Evolutionary conservation across 1,140 invertebrate genomes (phyloP).

Genomic region (Manduca sexta): DNA sequence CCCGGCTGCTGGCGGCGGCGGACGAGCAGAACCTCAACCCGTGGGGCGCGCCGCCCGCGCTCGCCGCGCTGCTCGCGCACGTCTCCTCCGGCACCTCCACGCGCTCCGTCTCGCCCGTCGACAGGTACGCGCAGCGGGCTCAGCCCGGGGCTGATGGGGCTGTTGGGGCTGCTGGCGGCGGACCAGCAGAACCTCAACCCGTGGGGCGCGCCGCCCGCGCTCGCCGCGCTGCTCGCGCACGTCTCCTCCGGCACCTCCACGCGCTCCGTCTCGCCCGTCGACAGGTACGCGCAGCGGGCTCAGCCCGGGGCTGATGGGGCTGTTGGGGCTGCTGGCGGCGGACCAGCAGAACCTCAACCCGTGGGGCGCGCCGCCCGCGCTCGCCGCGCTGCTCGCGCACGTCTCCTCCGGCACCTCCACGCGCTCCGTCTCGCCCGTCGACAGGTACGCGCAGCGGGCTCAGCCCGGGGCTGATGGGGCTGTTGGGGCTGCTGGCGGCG

Average conservation of each 20-base stretch:
- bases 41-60: constrained; percentile 40
- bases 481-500: constrained; percentile 10
- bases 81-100: constrained; percentile 66
- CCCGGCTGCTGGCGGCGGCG: constrained; percentile 10
- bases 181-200: constrained; percentile 45
- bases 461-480: too few relatives aligned
- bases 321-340: constrained; percentile 10
- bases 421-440: constrained; percentile 64
- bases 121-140: constrained; percentile 45
- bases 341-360: constrained; percentile 45
- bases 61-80: constrained; percentile 44
- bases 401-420: constrained; percentile 66
- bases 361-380: constrained; percentile 40
- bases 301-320: too few relatives aligned
- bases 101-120: constrained; percentile 64
- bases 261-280: constrained; percentile 64
- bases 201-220: constrained; percentile 40
- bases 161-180: constrained; percentile 10
- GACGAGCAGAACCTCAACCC: constrained; percentile 46
- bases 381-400: constrained; percentile 44
- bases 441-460: constrained; percentile 45
- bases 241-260: constrained; percentile 66
- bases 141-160: too few relatives aligned
- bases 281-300: constrained; percentile 45
- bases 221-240: constrained; percentile 44